Base-by-base conservation (phyloP, 2,797 vertebrate species). In the Myiotriccus ornatus region DNA sequence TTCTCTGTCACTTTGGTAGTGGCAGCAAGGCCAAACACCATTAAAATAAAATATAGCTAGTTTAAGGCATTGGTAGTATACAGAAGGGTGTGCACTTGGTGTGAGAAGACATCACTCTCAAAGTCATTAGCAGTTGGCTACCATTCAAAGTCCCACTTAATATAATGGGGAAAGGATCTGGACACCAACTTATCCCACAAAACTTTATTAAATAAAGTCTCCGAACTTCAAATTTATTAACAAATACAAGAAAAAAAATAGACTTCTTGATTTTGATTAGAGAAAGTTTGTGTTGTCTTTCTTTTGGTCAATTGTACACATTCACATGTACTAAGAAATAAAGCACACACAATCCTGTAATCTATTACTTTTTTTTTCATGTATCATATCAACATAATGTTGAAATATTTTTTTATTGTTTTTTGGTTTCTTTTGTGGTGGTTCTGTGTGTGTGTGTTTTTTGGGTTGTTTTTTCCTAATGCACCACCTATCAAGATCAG, bases 271-370 rank as follows among this genome's bases (percentile, higher is more conserved):
- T 71, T 37, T 44, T 34, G 1, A n/a, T 55, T 50, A 1, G 2
- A 64, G 22, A 49, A 30, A 59, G 35, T 49, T 60, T 50, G 2
- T 39, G 39, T 12, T 63, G 3, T 6, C 18, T 46, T 81, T 47
- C 28, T 73, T 68, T 49, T 37, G 1, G 4, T 24, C 44, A 49
- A 27, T 12, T 37, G 2, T 10, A 32, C 43, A 25, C 3, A 12
- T 73, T 41, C 8, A 5, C 1, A 20, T 0, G 0, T 25, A 9
- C 37, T 32, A 27, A 84, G 74, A 50, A 53, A 50, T 50, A 53
- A 37, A 22, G 4, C 6, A 39, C 1, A 7, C 2, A 4, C 5
- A 22, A 1, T 81, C 24, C 30, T 70, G 28, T 71, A 91, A 81
- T 60, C 19, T 17, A 44, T 49, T 57, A 13, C 3, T 0, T 0